Percentiles rank a stretch among this genome's conserved stretches.
These are phyloP conservation scores for Microchrysa polita DNA, from an alignment of 2,888 invertebrate genomes.

Conservation along the genomic window DNA sequence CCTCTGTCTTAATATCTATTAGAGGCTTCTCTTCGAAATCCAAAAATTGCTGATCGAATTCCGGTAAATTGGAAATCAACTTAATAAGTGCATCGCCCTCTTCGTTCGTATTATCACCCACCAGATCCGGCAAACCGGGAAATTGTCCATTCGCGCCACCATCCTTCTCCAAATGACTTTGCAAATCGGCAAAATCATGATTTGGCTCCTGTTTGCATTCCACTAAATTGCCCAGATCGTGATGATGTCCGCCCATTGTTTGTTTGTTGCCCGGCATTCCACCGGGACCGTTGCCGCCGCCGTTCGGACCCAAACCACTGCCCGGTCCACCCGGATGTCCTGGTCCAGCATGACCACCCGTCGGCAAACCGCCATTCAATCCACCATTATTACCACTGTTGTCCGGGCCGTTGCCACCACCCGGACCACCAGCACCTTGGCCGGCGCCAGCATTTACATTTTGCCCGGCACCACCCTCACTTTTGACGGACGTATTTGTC, in stretches of 20 bases:
- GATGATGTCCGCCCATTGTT: conserved; percentile 64
- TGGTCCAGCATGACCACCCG: conserved; percentile 53
- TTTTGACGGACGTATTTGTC: conserved; percentile 70
- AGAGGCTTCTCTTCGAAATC: conserved; percentile 74
- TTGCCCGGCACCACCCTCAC: conserved; percentile 57
- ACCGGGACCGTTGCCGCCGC: conserved; percentile 50
- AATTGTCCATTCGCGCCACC: conserved; percentile 78
- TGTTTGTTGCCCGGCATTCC: conserved; percentile 66
- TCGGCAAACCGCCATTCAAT: conserved; percentile 46
- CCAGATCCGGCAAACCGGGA: conserved; percentile 81
- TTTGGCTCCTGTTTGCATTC: conserved; percentile 88
- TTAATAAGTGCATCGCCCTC: conserved; percentile 81
- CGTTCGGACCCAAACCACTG: conserved; percentile 57
- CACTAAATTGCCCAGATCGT: conserved; percentile 73
- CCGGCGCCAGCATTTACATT: conserved; percentile 35
- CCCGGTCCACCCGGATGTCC: conserved; percentile 51
- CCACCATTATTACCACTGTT: conserved; percentile 51
- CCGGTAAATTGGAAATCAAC: conserved; percentile 86
- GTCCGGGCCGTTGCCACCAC: conserved; percentile 32
- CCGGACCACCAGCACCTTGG: conserved; percentile 48
- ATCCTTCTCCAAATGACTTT: conserved; percentile 86
- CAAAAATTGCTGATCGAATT: conserved; percentile 83
- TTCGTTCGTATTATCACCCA: conserved; percentile 84
- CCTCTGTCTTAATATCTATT: conserved; percentile 64
- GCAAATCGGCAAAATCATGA: conserved; percentile 86